Evolutionary conservation across 2,888 invertebrate genomes (phyloP).

Genomic region (Heliothis peltigera): DNA sequence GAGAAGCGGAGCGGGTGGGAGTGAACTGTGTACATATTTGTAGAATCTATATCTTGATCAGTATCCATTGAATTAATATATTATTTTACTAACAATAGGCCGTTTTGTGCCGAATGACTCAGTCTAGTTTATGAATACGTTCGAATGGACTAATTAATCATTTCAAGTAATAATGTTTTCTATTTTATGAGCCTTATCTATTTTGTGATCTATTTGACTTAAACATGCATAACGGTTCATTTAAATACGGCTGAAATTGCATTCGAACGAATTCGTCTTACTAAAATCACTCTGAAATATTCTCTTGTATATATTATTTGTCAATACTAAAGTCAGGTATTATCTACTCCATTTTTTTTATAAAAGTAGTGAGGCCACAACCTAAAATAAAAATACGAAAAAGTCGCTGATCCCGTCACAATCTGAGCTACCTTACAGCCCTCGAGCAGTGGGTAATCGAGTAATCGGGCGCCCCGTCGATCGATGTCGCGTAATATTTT

Average conservation of each 20-base stretch:
- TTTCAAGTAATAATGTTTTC: conserved; percentile 52
- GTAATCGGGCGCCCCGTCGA: conserved; percentile 73
- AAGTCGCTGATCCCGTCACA: conserved; percentile 53
- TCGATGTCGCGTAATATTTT: conserved; percentile 69
- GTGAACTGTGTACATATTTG: conserved; percentile 41
- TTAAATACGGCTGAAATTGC: conserved; percentile 12
- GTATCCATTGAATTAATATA: conserved; percentile 48
- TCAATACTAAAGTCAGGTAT: not conserved
- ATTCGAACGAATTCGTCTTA: not conserved
- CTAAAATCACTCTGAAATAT: too few species aligned
- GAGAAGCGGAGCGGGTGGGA: conserved; percentile 47
- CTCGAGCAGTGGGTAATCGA: conserved; percentile 70
- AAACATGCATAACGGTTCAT: conserved; percentile 34
- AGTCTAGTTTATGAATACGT: conserved; percentile 46
- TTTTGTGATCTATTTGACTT: conserved; percentile 45
- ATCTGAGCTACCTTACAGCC: conserved; percentile 58
- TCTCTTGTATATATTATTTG: too few species aligned
- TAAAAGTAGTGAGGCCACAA: conserved; percentile 3
- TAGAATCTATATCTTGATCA: conserved; percentile 44
- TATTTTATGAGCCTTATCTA: conserved; percentile 46
- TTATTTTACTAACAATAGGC: conserved; percentile 53
- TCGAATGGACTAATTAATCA: conserved; percentile 53
- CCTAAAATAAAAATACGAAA: conserved; percentile 40
- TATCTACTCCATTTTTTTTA: not conserved
- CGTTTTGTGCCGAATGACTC: conserved; percentile 52